Evolutionary conservation across 2,113 vertebrate genomes (phyloP), one percentile per base, ranked within the genome.

Genomic region (Xiphophorus couchianus): DNA sequence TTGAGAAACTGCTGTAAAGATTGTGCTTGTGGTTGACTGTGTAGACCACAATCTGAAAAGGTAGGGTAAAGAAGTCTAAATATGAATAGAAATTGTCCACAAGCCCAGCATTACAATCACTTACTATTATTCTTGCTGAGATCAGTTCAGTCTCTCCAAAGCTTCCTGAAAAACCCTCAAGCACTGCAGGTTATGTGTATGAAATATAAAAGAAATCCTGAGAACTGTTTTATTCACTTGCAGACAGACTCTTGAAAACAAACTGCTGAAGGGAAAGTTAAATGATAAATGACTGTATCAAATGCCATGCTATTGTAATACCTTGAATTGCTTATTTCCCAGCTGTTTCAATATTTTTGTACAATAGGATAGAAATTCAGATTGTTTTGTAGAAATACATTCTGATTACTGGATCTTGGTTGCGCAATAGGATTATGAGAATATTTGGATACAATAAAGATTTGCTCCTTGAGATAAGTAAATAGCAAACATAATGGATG

Each of bases 371-470:
- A 66, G 58, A 70, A 82, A 88, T 80, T 76, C 61, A 42, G 77
- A 70, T 84, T 74, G 69, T 79, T 58, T 30, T 78, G 30, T 73
- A 82, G 76, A 22, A 71, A 74, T 73, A 62, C 72, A 14, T 77
- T 86, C 80, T 54, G 77, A 71, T 72, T 81, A 77, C 58, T 42
- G 76, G 63, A 62, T 69, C 73, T 67, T 80, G 80, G 62, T 66
- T 86, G 81, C 65, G 73, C 69, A 83, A 83, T 84, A 63, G 76
- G 79, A 84, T 78, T 80, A 84, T 73, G 28, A 81, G 76, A 71
- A 73, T 84, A 86, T 81, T 84, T 78, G 78, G 78, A 80, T 75
- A 86, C 51, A 69, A 66, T 73, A 54, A 6, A 25, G 81, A 85
- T 86, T 84, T 68, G 65, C 66, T 82, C 37, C 58, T 68, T 78